Evolutionary conservation across 1,140 invertebrate genomes (phyloP), one percentile per base, ranked within the genome.

Genomic region (Plutomurus gul): DNA sequence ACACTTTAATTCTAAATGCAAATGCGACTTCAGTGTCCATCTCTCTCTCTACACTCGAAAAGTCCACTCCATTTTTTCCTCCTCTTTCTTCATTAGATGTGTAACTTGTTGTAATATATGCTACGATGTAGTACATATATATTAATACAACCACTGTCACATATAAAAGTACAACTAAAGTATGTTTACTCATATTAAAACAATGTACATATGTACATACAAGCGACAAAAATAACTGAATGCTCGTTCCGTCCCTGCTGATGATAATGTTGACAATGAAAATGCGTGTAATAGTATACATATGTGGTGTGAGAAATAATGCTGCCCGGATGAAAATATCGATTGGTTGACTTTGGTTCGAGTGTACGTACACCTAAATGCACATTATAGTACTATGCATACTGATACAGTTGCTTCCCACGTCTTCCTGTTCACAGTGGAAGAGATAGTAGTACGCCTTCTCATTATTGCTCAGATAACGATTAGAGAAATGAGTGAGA

Each of bases 391-490:
- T 16, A 8, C 20, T 65, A 65, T 13, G n/a, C n/a, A n/a, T n/a
- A n/a, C n/a, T n/a, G n/a, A n/a, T n/a, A n/a, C n/a, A n/a, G n/a
- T n/a, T n/a, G n/a, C n/a, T n/a, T n/a, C n/a, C n/a, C n/a, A n/a
- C n/a, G n/a, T n/a, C n/a, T n/a, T n/a, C n/a, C n/a, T n/a, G n/a
- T n/a, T n/a, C n/a, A n/a, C n/a, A n/a, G 30, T 36, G 20, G n/a
- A 3, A 18, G 13, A 36, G 13, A 16, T 30, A 11, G 27, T 33
- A 49, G 51, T 33, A 30, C 56, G 30, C 56, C 30, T 65, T 65
- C 56, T 65, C 56, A 65, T 65, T 65, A 65, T 65, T 65, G 56
- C 56, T 25, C 56, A 65, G 56, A 65, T 65, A 65, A 65, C 56
- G 56, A 65, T 65, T 72, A 72, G 36, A 72, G 70, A 13, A 72